Percentiles rank a stretch among this genome's conserved stretches.
Evolutionary conservation across 2,113 vertebrate species (phyloP).

Genomic region (Aphyosemion australe): DNA sequence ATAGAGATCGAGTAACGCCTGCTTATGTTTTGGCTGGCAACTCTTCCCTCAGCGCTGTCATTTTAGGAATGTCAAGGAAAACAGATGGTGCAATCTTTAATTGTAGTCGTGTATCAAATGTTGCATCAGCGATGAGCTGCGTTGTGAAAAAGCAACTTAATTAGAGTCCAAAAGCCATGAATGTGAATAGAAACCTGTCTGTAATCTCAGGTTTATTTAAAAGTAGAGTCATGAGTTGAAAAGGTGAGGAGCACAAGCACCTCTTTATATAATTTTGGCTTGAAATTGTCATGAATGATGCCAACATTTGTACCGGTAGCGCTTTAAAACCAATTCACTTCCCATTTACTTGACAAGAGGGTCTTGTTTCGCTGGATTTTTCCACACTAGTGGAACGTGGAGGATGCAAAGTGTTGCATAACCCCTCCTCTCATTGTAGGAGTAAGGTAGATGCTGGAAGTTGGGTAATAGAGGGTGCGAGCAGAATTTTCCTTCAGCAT

Average conservation of each 20-base stretch:
- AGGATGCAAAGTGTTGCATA: slow-evolving; percentile 63
- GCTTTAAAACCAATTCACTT: slow-evolving; percentile 37
- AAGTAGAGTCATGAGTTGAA: too few relatives aligned
- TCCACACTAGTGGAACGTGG: slow-evolving; percentile 50
- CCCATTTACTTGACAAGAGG: slow-evolving; percentile 46
- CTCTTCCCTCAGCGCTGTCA: slow-evolving; percentile 46
- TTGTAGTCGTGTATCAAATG: slow-evolving; percentile 15
- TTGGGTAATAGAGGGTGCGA: slow-evolving; percentile 23
- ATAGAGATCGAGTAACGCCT: too few relatives aligned
- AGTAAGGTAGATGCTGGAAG: slow-evolving; percentile 59
- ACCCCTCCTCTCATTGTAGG: slow-evolving; percentile 35
- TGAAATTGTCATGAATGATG: slow-evolving; percentile 6
- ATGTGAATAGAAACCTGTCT: too few relatives aligned
- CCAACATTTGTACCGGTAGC: background rate
- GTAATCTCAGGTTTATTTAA: too few relatives aligned
- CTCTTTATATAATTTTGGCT: background rate
- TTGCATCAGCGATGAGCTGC: slow-evolving; percentile 25
- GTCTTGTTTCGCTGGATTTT: slow-evolving; percentile 51
- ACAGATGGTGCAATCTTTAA: slow-evolving; percentile 55
- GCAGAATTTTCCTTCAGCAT: slow-evolving; percentile 47
- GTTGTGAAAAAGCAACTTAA: background rate
- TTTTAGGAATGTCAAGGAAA: slow-evolving; percentile 30
- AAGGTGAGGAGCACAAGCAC: too few relatives aligned
- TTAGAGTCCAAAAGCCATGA: too few relatives aligned
- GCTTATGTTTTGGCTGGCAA: slow-evolving; percentile 25